phyloP scores from a whole-genome alignment of 2,113 vertebrate species.

The Nothobranchius kuhntae region DNA sequence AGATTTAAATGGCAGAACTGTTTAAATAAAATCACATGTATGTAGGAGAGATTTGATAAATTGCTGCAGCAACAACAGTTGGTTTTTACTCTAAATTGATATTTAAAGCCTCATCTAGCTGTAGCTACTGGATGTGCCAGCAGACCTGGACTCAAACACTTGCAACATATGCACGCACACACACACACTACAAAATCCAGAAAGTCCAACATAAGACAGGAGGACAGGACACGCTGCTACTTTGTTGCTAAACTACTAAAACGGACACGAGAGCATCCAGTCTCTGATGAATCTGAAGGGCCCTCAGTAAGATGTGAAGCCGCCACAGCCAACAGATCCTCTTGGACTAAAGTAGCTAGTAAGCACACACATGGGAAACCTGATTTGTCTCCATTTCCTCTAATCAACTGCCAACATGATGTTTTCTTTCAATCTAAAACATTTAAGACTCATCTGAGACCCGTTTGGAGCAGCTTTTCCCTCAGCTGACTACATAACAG shows the following conservation, averaged over 20 bases:
- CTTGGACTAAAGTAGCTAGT: too few relatives aligned
- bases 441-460: background rate
- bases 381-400: background rate
- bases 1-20: background rate
- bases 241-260: too few relatives aligned
- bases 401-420: background rate
- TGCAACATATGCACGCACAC: background rate
- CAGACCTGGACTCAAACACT: constrained; percentile 44
- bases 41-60: background rate
- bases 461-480: background rate
- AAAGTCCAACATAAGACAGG: background rate
- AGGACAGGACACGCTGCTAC: too few relatives aligned
- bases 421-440: background rate
- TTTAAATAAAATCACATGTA: background rate
- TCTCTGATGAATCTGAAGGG: too few relatives aligned
- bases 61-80: constrained; percentile 22
- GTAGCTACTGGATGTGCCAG: constrained; percentile 40
- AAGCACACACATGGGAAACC: too few relatives aligned
- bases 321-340: too few relatives aligned
- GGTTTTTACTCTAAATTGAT: constrained; percentile 24
- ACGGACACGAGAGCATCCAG: too few relatives aligned
- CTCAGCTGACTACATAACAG: constrained; percentile 29
- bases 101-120: constrained; percentile 45
- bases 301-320: too few relatives aligned
- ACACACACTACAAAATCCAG: background rate